Base-by-base conservation (phyloP, 2,888 invertebrate genomes). In the Eugnorisma glareosa region DNA sequence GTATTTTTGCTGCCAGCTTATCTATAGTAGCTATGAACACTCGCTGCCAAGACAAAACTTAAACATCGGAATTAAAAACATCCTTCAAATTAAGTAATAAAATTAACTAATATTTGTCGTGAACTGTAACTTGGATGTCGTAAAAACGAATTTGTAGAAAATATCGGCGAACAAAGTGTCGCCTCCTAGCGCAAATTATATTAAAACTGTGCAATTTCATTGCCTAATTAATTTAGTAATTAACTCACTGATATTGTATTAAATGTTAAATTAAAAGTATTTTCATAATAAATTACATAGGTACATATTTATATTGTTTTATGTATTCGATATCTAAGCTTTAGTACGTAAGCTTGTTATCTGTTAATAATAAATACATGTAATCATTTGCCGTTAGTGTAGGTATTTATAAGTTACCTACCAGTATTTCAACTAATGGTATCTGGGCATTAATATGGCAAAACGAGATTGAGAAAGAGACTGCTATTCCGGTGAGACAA, bases 201-300 rank as follows among this genome's bases (percentile, higher is more conserved):
- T 80, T 78, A 82, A 87, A 87, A 86, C 84, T 77, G 88, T 87
- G 88, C 88, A 88, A 88, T 89, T 87, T 85, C 74, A 89, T 89
- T 88, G 88, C 89, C 85, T 89, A 89, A 77, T 76, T 84, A 86
- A 54, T 83, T 84, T 84, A 89, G 84, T 86, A 61, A 35, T 61
- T 61, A 61, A 88, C 83, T 79, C 85, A 86, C 82, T 83, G 67
- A 85, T 82, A 86, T 85, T 87, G 81, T 76, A 84, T 83, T 87
- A 86, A 89, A 91, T 91, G 89, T 92, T 90, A 76, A 89, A 80
- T 91, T 90, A 69, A 89, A 80, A 88, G 89, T 93, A 92, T 92
- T 92, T 93, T 93, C 90, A 75, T 91, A 89, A 84, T 80, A 79
- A 86, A 79, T 74, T 67, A 83, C 43, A 74, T 84, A 57, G n/a